Evolutionary conservation across 2,888 invertebrate species (phyloP).

Genomic region (Apomyelois bistriatella): DNA sequence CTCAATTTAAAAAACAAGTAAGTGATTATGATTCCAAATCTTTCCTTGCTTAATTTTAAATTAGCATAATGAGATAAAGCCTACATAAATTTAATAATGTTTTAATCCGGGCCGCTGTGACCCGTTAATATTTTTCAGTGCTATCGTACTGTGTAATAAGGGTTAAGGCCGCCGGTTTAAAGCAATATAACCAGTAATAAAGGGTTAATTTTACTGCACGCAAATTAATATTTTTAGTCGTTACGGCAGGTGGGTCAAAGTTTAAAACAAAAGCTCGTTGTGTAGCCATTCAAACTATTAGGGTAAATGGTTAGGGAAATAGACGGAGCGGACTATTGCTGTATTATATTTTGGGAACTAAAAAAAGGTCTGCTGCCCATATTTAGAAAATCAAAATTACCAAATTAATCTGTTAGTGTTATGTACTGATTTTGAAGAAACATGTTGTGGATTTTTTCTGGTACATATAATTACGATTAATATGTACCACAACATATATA

Average conservation of each 20-base stretch:
- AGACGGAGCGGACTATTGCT: too few relatives aligned
- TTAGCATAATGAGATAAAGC: constrained; percentile 8
- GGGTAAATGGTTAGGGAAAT: too few relatives aligned
- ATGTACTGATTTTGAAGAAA: too few relatives aligned
- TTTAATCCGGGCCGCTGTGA: constrained; percentile 2
- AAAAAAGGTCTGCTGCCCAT: too few relatives aligned
- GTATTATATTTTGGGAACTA: too few relatives aligned
- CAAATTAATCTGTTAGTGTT: too few relatives aligned
- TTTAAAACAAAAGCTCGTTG: neutral
- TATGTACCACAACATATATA: too few relatives aligned
- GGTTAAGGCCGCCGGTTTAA: constrained; percentile 9
- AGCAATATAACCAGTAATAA: constrained; percentile 3
- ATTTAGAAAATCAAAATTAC: too few relatives aligned
- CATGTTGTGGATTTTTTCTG: too few relatives aligned
- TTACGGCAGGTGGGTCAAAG: neutral
- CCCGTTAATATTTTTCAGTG: constrained; percentile 7
- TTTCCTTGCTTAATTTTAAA: neutral
- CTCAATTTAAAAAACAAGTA: neutral
- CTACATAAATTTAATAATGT: constrained; percentile 14
- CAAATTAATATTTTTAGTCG: constrained; percentile 14
- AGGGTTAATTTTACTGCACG: constrained; percentile 9
- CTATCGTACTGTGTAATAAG: constrained; percentile 10
- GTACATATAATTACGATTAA: too few relatives aligned
- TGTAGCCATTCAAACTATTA: neutral
- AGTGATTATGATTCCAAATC: constrained; percentile 5